Evolutionary conservation across 2,113 vertebrate genomes (phyloP).

Genomic region (Silurus asotus): DNA sequence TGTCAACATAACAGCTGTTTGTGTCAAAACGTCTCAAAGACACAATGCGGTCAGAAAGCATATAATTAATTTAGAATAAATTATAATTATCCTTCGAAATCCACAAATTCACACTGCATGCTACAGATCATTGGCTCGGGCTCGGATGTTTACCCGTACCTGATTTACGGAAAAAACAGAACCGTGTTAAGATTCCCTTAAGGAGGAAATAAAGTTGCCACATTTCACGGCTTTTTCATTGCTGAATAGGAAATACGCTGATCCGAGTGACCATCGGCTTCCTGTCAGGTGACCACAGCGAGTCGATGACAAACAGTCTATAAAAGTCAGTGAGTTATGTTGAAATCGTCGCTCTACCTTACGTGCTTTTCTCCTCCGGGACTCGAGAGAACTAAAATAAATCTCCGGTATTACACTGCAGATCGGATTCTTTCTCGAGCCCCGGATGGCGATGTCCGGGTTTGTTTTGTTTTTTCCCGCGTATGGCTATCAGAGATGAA

Average conservation of each 20-base stretch:
- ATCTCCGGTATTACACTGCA: constrained; percentile 4
- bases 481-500: constrained; percentile 6
- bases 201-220: constrained; percentile 48
- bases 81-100: neutral
- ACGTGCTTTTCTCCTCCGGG: constrained; percentile 22
- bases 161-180: constrained; percentile 33
- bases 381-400: constrained; percentile 26
- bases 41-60: neutral
- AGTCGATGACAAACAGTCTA: constrained; percentile 63
- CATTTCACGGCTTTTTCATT: constrained; percentile 61
- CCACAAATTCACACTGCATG: no score
- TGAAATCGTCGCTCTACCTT: constrained; percentile 38
- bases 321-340: constrained; percentile 55
- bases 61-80: neutral
- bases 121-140: neutral
- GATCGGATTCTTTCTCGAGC: neutral
- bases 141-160: constrained; percentile 31
- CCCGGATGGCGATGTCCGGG: neutral
- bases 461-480: neutral
- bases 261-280: constrained; percentile 59
- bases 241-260: constrained; percentile 53
- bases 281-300: constrained; percentile 63
- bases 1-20: neutral
- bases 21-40: neutral
- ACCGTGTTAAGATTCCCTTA: constrained; percentile 57